Base-by-base conservation (phyloP, 2,888 invertebrate species). In the Tetramorium bicarinatum region DNA sequence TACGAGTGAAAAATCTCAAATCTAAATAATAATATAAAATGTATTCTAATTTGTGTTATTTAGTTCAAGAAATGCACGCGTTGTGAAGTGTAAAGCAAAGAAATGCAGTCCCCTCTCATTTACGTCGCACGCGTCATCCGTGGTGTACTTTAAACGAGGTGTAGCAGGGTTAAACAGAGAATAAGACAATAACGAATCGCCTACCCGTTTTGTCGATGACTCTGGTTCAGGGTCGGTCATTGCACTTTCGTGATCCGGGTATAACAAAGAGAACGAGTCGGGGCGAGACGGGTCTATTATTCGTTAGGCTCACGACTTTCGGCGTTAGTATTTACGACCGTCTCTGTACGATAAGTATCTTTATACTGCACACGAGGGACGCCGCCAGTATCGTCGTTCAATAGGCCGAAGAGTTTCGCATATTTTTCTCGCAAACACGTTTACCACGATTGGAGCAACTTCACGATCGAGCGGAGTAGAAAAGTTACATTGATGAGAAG, bases 161-260 rank as follows among this genome's bases (percentile, higher is more conserved):
- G 8, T 7, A 81, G 54, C 54, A 61, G 71, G 56, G 62, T 85
- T 69, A 80, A 66, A 21, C 66, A 15, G 61, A 66, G 82, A 81
- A 44, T 67, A 75, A 85, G 83, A 86, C 76, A 88, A 85, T 85
- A 89, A 89, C 82, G 82, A 84, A 85, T 85, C 67, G 75, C 21
- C 82, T 75, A 82, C 83, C 67, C 61, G 85, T 80, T 88, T 85
- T 82, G 74, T 67, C 85, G 84, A 88, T 88, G 88, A 90, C 89
- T 90, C 77, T 90, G 89, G 90, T 90, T 90, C 90, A 90, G 82
- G 90, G 89, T 86, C 89, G 90, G 87, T 52, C 90, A 34, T 87
- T 90, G 90, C 87, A 87, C 90, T 86, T 82, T 89, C 85, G 82
- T 88, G 82, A 76, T 82, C 74, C 82, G 81, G 52, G 74, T 75